Evolutionary conservation across 2,113 vertebrate genomes (phyloP), one percentile per base, ranked within the genome.

Genomic region (Chascanopsetta lugubris): DNA sequence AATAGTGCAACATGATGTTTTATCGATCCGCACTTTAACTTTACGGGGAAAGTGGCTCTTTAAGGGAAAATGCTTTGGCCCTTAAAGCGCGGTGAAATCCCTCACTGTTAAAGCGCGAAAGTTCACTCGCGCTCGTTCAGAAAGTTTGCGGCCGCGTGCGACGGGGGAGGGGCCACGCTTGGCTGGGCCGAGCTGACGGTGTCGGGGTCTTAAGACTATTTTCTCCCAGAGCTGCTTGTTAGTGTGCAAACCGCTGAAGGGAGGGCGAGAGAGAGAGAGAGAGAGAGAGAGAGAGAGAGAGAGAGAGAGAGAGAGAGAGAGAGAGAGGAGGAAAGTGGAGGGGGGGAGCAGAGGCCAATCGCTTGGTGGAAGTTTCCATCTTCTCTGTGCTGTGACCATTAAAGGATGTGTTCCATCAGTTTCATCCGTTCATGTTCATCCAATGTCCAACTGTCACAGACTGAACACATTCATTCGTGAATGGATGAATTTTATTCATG

Each of bases 181-280:
- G 54, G 68, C 73, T 70, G 58, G 54, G 47, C 51, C 15, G n/a
- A n/a, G n/a, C 63, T 63, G 43, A 51, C 57, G 72, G 32, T 51
- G 55, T 63, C 72, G 65, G 46, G n/a, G 43, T 67, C 53, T 69
- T 69, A 51, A n/a, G n/a, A 75, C 69, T 68, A 66, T 70, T 59
- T 38, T 69, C 57, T 66, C 45, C 64, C 61, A 22, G 29, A 70
- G 69, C 36, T 65, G 48, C 85, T 89, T 84, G 83, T 89, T 91
- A 89, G 80, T 42, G 42, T 62, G 34, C 66, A 70, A n/a, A 68
- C 77, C 67, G 81, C 76, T 72, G 48, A 9, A 77, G 45, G 50
- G 36, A 59, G 38, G 56, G 57, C 55, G 40, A 56, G 27, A 57
- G 17, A n/a, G n/a, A n/a, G n/a, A n/a, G 12, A 64, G n/a, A n/a